Evolutionary conservation across 2,797 vertebrate genomes (phyloP), one percentile per base, ranked within the genome.

Genomic region (Otus scops): DNA sequence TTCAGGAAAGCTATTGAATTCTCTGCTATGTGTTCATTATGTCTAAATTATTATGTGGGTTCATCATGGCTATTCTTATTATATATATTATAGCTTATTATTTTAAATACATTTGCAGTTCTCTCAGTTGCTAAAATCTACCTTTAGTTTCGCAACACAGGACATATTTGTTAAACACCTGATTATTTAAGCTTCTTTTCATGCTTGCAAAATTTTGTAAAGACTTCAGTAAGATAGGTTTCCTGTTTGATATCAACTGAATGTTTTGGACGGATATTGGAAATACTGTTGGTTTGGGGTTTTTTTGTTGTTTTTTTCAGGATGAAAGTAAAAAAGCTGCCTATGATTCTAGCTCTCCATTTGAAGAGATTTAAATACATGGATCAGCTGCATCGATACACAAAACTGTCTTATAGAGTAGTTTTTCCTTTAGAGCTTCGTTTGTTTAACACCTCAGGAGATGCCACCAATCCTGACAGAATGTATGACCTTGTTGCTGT

Each of bases 311-410:
- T 78, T 53, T 94, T 89, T 92, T 97, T 63, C 89, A 98, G 98
- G 96, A 98, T 98, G 98, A 98, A 98, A 97, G 98, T 98, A 74
- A 98, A 98, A 97, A 98, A 98, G 94, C 97, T 98, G 89, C 98
- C 98, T 92, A 98, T 98, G 98, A 98, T 98, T 97, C 97, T 98
- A 93, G 98, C 98, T 87, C 98, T 98, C 20, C 98, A 98, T 92
- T 96, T 98, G 95, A 98, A 98, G 96, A 98, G 98, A 94, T 98
- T 98, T 97, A 98, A 98, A 84, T 98, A 98, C 54, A 98, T 98
- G 98, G 98, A 98, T 97, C 98, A 98, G 70, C 98, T 98, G 83
- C 98, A 98, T 97, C 98, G 98, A 97, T 98, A 98, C 43, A 98
- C 98, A 92, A 98, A 98, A 95, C 98, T 98, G 85, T 98, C 98